Evolutionary conservation across 92 coral and sea anemone genomes (phyloP).

Genomic region (Porites lobata): DNA sequence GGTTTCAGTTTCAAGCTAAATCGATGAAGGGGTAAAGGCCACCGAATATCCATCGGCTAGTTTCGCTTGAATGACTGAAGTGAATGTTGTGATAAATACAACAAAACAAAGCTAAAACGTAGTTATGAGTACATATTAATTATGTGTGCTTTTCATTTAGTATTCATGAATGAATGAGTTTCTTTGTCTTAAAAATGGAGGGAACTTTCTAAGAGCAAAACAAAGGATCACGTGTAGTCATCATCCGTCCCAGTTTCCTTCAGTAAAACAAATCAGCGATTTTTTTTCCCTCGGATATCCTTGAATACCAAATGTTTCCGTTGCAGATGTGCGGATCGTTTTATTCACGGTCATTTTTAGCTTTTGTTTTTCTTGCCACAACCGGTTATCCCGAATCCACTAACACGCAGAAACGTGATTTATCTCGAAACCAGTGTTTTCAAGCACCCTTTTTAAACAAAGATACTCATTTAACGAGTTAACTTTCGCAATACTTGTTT

Average conservation of each 20-base stretch:
- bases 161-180: conserved; percentile 75
- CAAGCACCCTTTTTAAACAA: neutral
- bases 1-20: conserved; percentile 2
- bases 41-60: neutral
- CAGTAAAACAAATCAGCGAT: neutral
- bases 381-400: conserved; percentile 4
- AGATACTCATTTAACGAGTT: neutral
- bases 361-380: neutral
- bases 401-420: conserved; percentile 25
- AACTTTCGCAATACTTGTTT: neutral
- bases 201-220: conserved; percentile 39
- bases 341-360: neutral
- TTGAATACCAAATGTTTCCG: neutral
- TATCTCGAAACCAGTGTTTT: neutral
- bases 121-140: conserved; percentile 41
- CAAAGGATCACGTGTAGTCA: conserved; percentile 23
- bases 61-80: conserved; percentile 29
- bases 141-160: conserved; percentile 58
- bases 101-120: conserved; percentile 37
- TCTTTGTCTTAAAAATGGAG: conserved; percentile 74
- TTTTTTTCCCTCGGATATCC: conserved; percentile 16
- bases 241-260: conserved; percentile 7
- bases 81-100: conserved; percentile 34
- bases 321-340: neutral
- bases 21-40: neutral